These are phyloP conservation scores for Cantharis rustica DNA, from an alignment of 2,888 invertebrate species.

Conservation along the genomic window DNA sequence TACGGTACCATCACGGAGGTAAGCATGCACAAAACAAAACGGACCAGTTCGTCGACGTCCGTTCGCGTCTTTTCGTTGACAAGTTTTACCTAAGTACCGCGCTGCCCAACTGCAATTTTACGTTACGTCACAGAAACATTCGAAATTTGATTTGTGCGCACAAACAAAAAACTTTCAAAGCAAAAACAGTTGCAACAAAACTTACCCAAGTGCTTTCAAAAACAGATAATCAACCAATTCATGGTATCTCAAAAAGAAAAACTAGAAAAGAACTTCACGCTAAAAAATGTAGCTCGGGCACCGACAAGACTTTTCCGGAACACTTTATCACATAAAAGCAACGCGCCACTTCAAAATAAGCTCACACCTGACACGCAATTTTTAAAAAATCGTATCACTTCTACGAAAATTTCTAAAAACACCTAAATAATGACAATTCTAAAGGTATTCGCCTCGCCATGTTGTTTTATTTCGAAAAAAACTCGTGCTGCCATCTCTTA, in stretches of 20 bases:
- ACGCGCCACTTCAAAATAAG: background rate
- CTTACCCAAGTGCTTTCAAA: background rate
- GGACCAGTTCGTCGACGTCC: conserved; percentile 15
- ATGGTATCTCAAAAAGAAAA: background rate
- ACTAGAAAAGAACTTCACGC: background rate
- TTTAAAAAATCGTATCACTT: conserved; percentile 13
- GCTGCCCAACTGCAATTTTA: conserved; percentile 10
- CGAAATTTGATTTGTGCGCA: conserved; percentile 4
- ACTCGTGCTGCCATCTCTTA: conserved; percentile 22
- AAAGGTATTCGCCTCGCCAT: conserved; percentile 38
- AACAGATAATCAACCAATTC: background rate
- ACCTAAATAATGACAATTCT: conserved; percentile 35
- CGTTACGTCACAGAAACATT: conserved; percentile 25
- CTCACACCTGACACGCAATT: conserved; percentile 11
- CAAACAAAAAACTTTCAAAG: background rate
- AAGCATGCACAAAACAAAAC: conserved; percentile 18
- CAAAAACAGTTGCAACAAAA: background rate
- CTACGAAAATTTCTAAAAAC: conserved; percentile 20
- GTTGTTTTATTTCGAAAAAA: conserved; percentile 40
- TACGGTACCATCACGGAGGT: conserved; percentile 29
- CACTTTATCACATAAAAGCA: conserved; percentile 8
- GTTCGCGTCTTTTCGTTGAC: background rate
- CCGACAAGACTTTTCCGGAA: background rate
- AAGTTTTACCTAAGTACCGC: conserved; percentile 12
- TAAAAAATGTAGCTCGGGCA: background rate